Evolutionary conservation across 2,797 vertebrate species (phyloP), one percentile per base, ranked within the genome.

Genomic region (Pogoniulus pusillus): DNA sequence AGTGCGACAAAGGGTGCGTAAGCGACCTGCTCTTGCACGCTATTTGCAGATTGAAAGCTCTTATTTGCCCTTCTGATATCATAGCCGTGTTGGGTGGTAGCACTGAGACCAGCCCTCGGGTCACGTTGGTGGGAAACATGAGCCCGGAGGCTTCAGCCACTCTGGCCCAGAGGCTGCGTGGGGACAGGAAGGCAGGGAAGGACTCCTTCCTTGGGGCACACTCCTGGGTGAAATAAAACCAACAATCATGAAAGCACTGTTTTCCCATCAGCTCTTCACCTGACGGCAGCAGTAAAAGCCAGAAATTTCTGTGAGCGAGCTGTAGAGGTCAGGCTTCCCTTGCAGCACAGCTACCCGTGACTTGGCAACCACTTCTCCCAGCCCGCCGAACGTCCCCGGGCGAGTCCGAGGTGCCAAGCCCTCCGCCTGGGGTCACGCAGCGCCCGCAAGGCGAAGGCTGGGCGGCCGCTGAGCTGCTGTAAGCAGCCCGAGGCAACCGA

Each of bases 1-100:
- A 97, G 99, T 99, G 94, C 98, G 99, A 27, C 98, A 98, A 59
- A 97, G 98, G 98, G 99, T 99, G 80, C 2, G 97, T 95, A 79
- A 63, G 17, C 5, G 0, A 7, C 45, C 41, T 51, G 34, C 55
- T 19, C n/a, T 5, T 8, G 4, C 5, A 2, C 16, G 2, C 11
- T 76, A 9, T 65, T 75, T 60, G 65, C 57, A 3, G 32, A 55
- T 62, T 20, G 53, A 75, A 77, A 74, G 60, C 26, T 35, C 35
- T 8, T 45, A 64, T 74, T 90, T 87, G 78, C 65, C 16, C 39
- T 72, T 22, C 39, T 9, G 8, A 6, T 8, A 22, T 8, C 22
- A 23, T 9, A 35, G 60, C 43, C 41, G 23, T 0, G 5, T 41
- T 0, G 4, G 35, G n/a, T 10, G 12, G n/a, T 12, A 75, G 59